phyloP scores from a whole-genome alignment of 2,797 vertebrate species.

The Carapus acus region DNA sequence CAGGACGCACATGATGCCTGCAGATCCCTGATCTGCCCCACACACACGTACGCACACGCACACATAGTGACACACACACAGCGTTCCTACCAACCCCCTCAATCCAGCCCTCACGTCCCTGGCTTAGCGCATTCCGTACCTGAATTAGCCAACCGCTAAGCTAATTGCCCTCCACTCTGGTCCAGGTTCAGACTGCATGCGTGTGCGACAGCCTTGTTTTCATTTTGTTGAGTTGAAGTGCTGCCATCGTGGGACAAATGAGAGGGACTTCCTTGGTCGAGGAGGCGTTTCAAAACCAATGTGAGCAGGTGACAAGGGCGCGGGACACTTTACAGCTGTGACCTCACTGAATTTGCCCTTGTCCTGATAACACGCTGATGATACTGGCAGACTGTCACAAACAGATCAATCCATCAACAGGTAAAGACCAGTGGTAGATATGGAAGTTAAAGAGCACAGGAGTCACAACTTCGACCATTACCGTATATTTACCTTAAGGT shows the following conservation, averaged over 20 bases:
- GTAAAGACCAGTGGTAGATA: conserved; percentile 27
- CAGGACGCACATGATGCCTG: conserved; percentile 73
- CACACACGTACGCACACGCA: conserved; percentile 60
- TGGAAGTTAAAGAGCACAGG: too few species aligned
- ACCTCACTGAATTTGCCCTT: conserved; percentile 63
- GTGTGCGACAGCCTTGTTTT: too few species aligned
- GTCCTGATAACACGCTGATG: conserved; percentile 62
- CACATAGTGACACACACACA: conserved; percentile 6
- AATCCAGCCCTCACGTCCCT: conserved; percentile 42
- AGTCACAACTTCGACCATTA: too few species aligned
- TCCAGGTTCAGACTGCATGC: too few species aligned
- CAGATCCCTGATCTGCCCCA: conserved; percentile 82
- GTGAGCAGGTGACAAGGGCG: conserved; percentile 11
- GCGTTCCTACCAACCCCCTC: conserved; percentile 4
- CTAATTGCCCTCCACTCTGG: conserved; percentile 72
- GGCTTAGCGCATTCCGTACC: conserved; percentile 90
- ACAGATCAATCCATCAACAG: conserved; percentile 39
- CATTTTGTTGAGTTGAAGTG: too few species aligned
- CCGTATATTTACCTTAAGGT: too few species aligned
- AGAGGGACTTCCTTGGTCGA: too few species aligned
- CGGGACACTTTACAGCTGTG: conserved; percentile 72
- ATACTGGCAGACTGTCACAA: conserved; percentile 36
- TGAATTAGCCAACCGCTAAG: conserved; percentile 79
- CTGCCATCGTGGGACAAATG: too few species aligned
- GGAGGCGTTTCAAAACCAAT: too few species aligned